Evolutionary conservation across 23 tunicate species (phyloP).

Genomic region (Diplosoma virens): DNA sequence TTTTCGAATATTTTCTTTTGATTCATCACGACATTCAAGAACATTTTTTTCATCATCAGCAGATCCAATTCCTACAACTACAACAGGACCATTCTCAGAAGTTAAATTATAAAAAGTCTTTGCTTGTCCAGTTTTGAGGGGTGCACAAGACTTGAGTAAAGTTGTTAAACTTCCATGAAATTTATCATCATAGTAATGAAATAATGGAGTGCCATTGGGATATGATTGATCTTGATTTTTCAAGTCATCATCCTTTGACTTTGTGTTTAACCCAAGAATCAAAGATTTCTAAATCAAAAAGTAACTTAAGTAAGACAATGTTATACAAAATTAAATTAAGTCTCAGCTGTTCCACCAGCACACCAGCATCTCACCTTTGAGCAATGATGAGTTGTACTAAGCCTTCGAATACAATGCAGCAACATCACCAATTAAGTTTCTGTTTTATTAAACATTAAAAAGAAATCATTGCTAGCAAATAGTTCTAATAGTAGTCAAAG

Average conservation of each 20-base stretch:
- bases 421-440: too few species aligned
- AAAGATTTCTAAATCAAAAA: constrained; percentile 42
- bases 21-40: constrained; percentile 45
- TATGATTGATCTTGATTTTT: not conserved
- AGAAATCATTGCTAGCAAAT: too few species aligned
- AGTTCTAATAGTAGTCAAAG: too few species aligned
- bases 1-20: constrained; percentile 56
- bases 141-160: constrained; percentile 5
- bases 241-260: not conserved
- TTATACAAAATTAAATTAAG: too few species aligned
- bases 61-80: constrained; percentile 57
- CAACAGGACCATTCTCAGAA: constrained; percentile 25
- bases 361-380: too few species aligned
- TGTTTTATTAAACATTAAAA: too few species aligned
- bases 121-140: constrained; percentile 55
- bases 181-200: constrained; percentile 20
- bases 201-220: constrained; percentile 33
- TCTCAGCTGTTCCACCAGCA: too few species aligned
- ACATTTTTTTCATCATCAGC: not conserved
- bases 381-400: too few species aligned
- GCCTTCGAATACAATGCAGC: too few species aligned
- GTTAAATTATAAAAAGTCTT: constrained; percentile 28
- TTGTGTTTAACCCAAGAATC: constrained; percentile 39
- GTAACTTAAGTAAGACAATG: too few species aligned
- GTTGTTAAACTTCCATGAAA: constrained; percentile 30